A percentile compares a stretch with the other conserved stretches of the same genome.
Conservation (phyloP, 2,797 vertebrate species). For the Bucorvus abyssinicus region DNA sequence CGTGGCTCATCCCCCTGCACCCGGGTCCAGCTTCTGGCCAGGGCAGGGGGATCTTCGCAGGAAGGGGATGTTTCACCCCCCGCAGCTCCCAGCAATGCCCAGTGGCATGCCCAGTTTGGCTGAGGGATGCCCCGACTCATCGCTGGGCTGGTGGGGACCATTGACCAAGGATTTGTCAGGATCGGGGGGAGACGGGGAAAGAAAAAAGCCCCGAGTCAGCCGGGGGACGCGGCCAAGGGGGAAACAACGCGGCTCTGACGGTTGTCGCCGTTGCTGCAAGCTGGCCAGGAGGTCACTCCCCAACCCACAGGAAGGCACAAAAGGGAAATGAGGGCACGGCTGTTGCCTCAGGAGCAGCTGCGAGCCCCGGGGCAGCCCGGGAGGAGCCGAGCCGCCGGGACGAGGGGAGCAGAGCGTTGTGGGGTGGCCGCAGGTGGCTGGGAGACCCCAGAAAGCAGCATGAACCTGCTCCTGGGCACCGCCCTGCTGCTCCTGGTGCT, state of each 20-base stretch:
- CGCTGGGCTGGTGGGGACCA: neutral
- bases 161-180: neutral
- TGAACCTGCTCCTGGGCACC: neutral
- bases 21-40: neutral
- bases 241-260: accelerated
- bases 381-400: neutral
- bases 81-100: accelerated
- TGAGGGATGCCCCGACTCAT: accelerated
- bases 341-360: neutral
- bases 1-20: accelerated
- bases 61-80: neutral
- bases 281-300: neutral
- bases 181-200: neutral
- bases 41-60: neutral
- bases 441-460: neutral
- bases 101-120: accelerated
- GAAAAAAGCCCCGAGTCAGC: accelerated
- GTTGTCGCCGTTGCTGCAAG: accelerated
- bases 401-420: neutral
- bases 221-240: accelerated
- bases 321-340: neutral
- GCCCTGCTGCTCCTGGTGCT: neutral
- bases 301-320: neutral
- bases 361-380: neutral
- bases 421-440: neutral